Evolutionary conservation across 2,797 vertebrate species (phyloP).

Genomic region (Danio aesculapii): DNA sequence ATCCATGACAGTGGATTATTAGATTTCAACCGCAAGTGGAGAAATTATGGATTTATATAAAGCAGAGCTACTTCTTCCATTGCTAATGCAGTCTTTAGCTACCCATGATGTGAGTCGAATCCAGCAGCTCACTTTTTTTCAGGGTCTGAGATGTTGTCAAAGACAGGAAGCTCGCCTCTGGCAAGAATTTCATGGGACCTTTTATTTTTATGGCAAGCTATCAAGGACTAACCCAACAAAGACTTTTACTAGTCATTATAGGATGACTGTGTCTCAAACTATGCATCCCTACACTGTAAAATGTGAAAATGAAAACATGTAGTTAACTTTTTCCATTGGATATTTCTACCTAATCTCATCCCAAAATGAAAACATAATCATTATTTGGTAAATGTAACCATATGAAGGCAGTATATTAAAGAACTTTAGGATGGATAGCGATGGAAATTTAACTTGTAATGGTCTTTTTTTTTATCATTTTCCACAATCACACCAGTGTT

Average conservation of each 20-base stretch:
- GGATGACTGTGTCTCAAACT: slow-evolving; percentile 4
- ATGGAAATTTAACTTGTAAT: too few relatives aligned
- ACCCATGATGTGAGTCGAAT: slow-evolving; percentile 40
- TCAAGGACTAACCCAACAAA: slow-evolving; percentile 43
- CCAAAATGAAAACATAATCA: background rate
- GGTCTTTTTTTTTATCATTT: too few relatives aligned
- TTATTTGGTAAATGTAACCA: background rate
- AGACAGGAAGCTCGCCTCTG: slow-evolving; percentile 49
- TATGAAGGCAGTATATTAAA: background rate
- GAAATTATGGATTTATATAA: slow-evolving; percentile 40
- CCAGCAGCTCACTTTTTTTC: slow-evolving; percentile 34
- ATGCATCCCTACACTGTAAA: background rate
- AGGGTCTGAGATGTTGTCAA: slow-evolving; percentile 52
- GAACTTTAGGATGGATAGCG: too few relatives aligned
- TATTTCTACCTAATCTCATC: background rate
- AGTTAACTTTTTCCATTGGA: background rate
- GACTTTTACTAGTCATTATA: slow-evolving; percentile 25
- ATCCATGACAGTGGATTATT: slow-evolving; percentile 40
- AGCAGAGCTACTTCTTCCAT: slow-evolving; percentile 27
- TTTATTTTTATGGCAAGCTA: slow-evolving; percentile 49
- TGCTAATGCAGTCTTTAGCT: slow-evolving; percentile 38
- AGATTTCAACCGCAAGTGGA: slow-evolving; percentile 48
- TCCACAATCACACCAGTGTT: too few relatives aligned
- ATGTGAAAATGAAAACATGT: slow-evolving; percentile 5
- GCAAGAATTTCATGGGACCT: slow-evolving; percentile 53